Percentiles rank a stretch among this genome's conserved stretches.
Conservation (phyloP, 2,797 vertebrate genomes). For the Podarcis siculus region DNA sequence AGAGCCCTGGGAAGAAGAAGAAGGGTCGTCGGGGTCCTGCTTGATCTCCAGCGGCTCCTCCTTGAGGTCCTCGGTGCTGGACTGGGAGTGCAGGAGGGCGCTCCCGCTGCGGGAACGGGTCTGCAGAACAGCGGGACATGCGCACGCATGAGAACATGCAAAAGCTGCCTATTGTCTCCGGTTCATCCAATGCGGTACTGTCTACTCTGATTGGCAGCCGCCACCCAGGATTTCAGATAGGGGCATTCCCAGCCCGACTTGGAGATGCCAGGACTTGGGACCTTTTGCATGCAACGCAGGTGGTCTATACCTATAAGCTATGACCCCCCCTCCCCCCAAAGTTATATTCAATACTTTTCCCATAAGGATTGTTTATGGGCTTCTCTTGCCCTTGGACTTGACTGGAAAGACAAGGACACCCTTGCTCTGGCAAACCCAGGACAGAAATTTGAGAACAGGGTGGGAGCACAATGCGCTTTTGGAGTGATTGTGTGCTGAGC, state of each 20-base stretch:
- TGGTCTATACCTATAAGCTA: too few species aligned
- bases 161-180: too few species aligned
- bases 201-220: too few species aligned
- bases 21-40: slow-evolving; percentile 85
- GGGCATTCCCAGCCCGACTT: too few species aligned
- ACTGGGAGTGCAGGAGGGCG: slow-evolving; percentile 89
- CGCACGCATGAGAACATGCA: neutral
- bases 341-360: neutral
- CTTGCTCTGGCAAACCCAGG: too few species aligned
- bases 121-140: slow-evolving; percentile 69
- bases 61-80: slow-evolving; percentile 91
- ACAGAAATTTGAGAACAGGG: neutral
- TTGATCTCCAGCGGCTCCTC: slow-evolving; percentile 88
- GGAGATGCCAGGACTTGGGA: too few species aligned
- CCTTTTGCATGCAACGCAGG: too few species aligned
- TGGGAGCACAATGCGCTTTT: neutral
- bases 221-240: too few species aligned
- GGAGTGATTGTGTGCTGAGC: neutral
- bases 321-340: fast-evolving
- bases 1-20: slow-evolving; percentile 65
- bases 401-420: neutral
- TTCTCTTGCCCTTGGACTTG: neutral
- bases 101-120: slow-evolving; percentile 87
- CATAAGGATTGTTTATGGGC: neutral
- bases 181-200: too few species aligned